phyloP scores from a whole-genome alignment of 2,797 vertebrate species.

The Steatocranus sp. region DNA sequence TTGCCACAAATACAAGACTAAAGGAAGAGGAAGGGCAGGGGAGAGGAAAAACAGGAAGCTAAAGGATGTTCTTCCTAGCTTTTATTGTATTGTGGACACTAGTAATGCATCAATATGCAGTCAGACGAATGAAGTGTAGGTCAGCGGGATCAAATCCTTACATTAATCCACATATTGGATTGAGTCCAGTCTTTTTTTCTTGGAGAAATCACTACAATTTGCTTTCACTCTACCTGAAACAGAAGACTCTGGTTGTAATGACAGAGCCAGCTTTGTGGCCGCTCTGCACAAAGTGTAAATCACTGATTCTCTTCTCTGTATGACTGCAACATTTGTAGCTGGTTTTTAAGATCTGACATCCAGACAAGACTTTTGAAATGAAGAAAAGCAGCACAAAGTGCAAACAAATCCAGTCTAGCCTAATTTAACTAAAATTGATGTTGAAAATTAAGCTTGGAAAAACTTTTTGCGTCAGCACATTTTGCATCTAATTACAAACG shows the following conservation, averaged over 20 bases:
- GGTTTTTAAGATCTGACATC: background rate
- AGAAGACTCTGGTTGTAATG: background rate
- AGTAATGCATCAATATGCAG: background rate
- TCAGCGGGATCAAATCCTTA: rapidly evolving
- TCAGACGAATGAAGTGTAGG: background rate
- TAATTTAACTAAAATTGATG: background rate
- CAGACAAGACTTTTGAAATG: background rate
- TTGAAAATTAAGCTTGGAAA: background rate
- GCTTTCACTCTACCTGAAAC: background rate
- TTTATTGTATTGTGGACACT: background rate
- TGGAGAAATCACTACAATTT: background rate
- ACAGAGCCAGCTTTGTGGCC: background rate
- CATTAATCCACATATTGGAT: background rate
- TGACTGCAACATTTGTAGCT: background rate
- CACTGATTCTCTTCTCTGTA: rapidly evolving
- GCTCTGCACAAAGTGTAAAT: background rate
- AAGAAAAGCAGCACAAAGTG: background rate
- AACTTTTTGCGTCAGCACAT: background rate
- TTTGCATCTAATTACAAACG: background rate
- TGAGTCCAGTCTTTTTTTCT: background rate
- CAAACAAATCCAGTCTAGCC: background rate
- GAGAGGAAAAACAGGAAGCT: background rate
- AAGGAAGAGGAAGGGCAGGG: background rate
- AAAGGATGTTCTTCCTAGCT: background rate
- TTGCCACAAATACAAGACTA: background rate